Base-by-base conservation (phyloP, 2,797 vertebrate genomes). In the Urophycis tenuis region DNA sequence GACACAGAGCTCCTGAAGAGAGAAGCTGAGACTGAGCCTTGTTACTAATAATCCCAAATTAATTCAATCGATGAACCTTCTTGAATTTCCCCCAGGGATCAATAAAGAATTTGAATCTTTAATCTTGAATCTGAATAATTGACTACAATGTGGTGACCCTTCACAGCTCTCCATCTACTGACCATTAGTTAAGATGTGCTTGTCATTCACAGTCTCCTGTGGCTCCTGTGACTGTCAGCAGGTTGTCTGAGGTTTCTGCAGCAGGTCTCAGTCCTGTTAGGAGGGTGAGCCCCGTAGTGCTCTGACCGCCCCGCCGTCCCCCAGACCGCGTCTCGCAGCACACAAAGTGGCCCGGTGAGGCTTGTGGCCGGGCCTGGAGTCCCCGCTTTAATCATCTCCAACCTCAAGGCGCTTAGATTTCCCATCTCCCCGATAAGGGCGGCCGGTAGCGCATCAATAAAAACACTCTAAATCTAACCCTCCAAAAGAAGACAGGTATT, bases 351-450 rank as follows among this genome's bases (percentile, higher is more conserved):
- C 79, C 77, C 8, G 74, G 71, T 90, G 85, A 89, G 81, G 88
- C 82, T 82, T 80, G 73, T 49, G 76, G 71, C 85, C 86, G 80
- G 49, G 80, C 79, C 80, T 76, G 69, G 81, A 87, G 87, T 87
- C 86, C 83, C 81, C 22, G 86, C 83, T 33, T 80, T 85, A 89
- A 88, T 89, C 80, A 87, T 77, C 85, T 79, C 53, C 77, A 84
- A 82, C 78, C 78, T 82, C 74, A 79, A 85, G 80, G 75, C 81
- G 76, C 36, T 79, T 30, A n/a, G 73, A 53, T 53, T 53, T 78
- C 77, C 81, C 80, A 75, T 75, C 69, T 34, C 75, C 76, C 79
- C 69, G 75, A 83, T 82, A 81, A 86, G 81, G 81, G 78, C 49
- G 22, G 3, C 49, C 79, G 71, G 78, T 82, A 77, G 85, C 72